Percentiles rank a stretch among this genome's conserved stretches.
Conservation (phyloP, 2,888 invertebrate species). For the Leptothorax acervorum region DNA sequence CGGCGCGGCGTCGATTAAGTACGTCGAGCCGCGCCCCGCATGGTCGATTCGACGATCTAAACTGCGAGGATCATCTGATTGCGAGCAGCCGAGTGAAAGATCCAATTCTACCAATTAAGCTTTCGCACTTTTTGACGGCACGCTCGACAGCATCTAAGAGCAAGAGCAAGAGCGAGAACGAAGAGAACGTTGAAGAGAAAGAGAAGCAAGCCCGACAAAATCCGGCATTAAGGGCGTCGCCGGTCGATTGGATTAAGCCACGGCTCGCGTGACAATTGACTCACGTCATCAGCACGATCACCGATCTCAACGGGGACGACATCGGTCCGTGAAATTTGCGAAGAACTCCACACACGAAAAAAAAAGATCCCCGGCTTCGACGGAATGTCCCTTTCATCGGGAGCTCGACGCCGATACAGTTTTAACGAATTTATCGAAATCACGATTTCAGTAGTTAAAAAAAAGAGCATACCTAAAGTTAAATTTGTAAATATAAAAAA, state of each 20-base stretch:
- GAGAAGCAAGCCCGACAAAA: constrained; percentile 70
- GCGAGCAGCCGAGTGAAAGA: constrained; percentile 81
- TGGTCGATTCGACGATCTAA: constrained; percentile 64
- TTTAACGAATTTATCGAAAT: constrained; percentile 10
- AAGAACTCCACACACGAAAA: constrained; percentile 8
- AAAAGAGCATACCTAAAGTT: background rate
- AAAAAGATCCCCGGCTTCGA: background rate
- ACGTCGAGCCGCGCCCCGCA: constrained; percentile 49
- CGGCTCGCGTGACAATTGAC: constrained; percentile 81
- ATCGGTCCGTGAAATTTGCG: constrained; percentile 69
- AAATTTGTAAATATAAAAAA: constrained; percentile 1
- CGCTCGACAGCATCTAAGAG: constrained; percentile 46
- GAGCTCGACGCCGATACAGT: background rate
- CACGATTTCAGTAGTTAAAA: background rate
- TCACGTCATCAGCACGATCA: constrained; percentile 76
- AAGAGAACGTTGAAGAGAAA: constrained; percentile 19
- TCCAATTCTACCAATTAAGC: constrained; percentile 84
- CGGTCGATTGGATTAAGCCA: constrained; percentile 80
- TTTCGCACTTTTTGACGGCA: constrained; percentile 78
- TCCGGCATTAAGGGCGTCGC: constrained; percentile 77
- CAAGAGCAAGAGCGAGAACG: constrained; percentile 50
- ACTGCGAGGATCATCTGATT: constrained; percentile 80
- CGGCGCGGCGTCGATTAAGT: constrained; percentile 63
- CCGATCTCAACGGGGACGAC: constrained; percentile 67
- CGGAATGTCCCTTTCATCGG: constrained; percentile 17